Evolutionary conservation across 2,797 vertebrate genomes (phyloP).

Genomic region (Botia kubotai): DNA sequence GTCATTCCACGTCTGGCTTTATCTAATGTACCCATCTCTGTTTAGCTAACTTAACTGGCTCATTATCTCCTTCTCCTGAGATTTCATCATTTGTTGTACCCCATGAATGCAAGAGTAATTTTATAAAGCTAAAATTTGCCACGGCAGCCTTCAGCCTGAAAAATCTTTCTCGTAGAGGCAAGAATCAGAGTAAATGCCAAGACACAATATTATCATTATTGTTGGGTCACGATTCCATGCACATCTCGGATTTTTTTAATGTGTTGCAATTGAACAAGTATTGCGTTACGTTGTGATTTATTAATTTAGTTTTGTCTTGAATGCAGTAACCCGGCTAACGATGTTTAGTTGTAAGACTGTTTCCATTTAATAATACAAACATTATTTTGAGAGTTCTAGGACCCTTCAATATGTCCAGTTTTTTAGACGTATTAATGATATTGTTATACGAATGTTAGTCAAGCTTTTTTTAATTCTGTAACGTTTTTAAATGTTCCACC

Average conservation of each 20-base stretch:
- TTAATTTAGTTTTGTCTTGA: background rate
- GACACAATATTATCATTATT: slow-evolving; percentile 1
- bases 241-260: background rate
- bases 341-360: no score
- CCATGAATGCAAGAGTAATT: slow-evolving; percentile 19
- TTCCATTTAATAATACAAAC: no score
- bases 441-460: no score
- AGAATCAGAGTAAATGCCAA: slow-evolving; percentile 4
- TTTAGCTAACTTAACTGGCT: slow-evolving; percentile 35
- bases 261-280: background rate
- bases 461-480: no score
- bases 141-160: slow-evolving; percentile 23
- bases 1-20: slow-evolving; percentile 3
- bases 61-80: slow-evolving; percentile 36
- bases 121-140: background rate
- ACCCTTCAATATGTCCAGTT: no score
- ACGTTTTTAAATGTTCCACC: no score
- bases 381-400: no score
- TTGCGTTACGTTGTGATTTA: background rate
- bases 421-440: no score
- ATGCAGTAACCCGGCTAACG: background rate
- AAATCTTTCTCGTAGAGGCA: background rate
- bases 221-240: slow-evolving; percentile 7
- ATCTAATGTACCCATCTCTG: slow-evolving; percentile 21
- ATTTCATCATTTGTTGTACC: slow-evolving; percentile 42